These are phyloP conservation scores for Herminia tarsipennalis DNA, from an alignment of 2,888 invertebrate genomes.

Conservation along the genomic window DNA sequence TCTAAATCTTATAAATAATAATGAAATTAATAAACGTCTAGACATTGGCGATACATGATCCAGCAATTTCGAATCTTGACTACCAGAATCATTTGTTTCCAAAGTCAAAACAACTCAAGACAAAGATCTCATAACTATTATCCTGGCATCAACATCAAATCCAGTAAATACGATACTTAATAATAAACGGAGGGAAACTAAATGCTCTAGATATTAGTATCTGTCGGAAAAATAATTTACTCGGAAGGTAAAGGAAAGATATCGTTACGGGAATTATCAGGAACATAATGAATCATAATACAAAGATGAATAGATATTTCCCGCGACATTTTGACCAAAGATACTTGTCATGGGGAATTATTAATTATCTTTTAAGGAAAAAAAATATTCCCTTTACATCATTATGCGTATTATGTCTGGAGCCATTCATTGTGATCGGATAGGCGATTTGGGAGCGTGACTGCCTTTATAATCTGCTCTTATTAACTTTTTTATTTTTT, in stretches of 20 bases:
- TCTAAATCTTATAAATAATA: too few species aligned
- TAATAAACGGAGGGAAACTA: constrained; percentile 16
- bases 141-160: constrained; percentile 3
- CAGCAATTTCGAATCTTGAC: not conserved
- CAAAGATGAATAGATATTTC: constrained; percentile 39
- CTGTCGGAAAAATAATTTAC: constrained; percentile 31
- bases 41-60: too few species aligned
- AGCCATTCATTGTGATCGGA: constrained; percentile 28
- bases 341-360: constrained; percentile 43
- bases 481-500: not conserved
- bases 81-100: constrained; percentile 1
- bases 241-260: constrained; percentile 13
- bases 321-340: constrained; percentile 38
- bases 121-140: not conserved
- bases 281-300: constrained; percentile 37
- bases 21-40: too few species aligned
- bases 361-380: constrained; percentile 39
- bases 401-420: constrained; percentile 31
- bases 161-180: constrained; percentile 12
- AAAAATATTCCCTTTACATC: constrained; percentile 21
- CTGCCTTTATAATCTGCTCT: constrained; percentile 16
- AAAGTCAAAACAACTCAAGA: not conserved
- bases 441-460: constrained; percentile 25
- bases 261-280: constrained; percentile 31
- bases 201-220: constrained; percentile 15